Conservation (phyloP, 2,888 invertebrate species). For the Ypsolopha scabrella region DNA sequence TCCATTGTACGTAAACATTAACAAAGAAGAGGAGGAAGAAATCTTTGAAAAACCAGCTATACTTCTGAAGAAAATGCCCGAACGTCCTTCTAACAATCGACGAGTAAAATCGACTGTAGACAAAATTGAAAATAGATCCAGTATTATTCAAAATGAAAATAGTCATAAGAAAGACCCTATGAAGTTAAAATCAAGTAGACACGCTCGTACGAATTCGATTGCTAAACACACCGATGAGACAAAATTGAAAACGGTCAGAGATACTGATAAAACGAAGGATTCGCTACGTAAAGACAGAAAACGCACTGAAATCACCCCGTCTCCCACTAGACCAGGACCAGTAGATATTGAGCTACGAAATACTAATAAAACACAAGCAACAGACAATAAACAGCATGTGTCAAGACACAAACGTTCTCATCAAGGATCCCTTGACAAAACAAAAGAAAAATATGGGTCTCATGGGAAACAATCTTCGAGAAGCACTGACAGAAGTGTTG, state of each 20-base stretch:
- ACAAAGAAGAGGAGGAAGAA: conserved; percentile 6
- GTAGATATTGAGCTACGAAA: background rate
- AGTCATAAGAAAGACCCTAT: background rate
- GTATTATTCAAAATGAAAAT: background rate
- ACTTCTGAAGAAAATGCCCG: background rate
- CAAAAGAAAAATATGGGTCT: background rate
- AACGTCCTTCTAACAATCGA: too few species aligned
- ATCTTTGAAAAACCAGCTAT: background rate
- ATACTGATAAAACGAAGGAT: background rate
- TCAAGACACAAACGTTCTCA: background rate
- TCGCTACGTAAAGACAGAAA: background rate
- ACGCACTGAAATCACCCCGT: background rate
- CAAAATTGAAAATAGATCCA: background rate
- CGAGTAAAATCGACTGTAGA: too few species aligned
- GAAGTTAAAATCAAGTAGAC: background rate
- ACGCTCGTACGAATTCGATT: background rate
- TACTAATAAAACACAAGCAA: background rate
- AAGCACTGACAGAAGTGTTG: background rate
- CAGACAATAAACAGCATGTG: background rate
- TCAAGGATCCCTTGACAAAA: background rate
- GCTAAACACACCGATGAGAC: background rate
- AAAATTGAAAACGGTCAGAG: too few species aligned
- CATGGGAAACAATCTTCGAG: background rate
- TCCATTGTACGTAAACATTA: conserved; percentile 29
- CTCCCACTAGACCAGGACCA: background rate